Evolutionary conservation across 2,888 invertebrate genomes (phyloP).

Genomic region (Parasteatoda lunata): DNA sequence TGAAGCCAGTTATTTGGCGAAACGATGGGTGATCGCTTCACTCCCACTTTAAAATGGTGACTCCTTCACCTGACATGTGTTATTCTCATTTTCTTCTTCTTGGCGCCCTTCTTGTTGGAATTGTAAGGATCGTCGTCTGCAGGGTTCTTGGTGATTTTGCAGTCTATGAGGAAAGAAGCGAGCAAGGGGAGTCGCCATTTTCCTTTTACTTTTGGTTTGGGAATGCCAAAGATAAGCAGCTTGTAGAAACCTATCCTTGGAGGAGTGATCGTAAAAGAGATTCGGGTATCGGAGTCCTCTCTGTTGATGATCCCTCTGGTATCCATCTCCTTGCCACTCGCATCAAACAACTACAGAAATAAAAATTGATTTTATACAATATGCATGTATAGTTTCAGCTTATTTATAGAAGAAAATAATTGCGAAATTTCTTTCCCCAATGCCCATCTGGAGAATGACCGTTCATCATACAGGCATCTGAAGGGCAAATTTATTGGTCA

Average conservation of each 20-base stretch:
- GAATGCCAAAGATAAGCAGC: slow-evolving; percentile 71
- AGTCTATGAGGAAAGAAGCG: slow-evolving; percentile 71
- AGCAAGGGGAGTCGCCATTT: slow-evolving; percentile 71
- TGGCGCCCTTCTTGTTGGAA: slow-evolving; percentile 43
- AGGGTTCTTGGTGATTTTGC: slow-evolving; percentile 70
- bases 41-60: neutral
- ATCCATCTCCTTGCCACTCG: slow-evolving; percentile 71
- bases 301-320: slow-evolving; percentile 67
- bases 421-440: too few species aligned
- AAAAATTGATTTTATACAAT: too few species aligned
- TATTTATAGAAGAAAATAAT: too few species aligned
- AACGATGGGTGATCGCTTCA: neutral
- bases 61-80: slow-evolving; percentile 49
- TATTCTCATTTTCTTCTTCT: slow-evolving; percentile 58
- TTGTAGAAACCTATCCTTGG: slow-evolving; percentile 71
- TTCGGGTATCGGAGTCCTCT: slow-evolving; percentile 69
- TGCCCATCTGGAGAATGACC: too few species aligned
- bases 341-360: slow-evolving; percentile 68
- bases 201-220: slow-evolving; percentile 71
- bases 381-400: too few species aligned
- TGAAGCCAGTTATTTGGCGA: neutral
- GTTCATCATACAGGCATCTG: too few species aligned
- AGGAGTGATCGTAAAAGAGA: slow-evolving; percentile 70
- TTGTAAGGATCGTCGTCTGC: slow-evolving; percentile 68
- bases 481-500: too few species aligned